Conservation (phyloP, 2,888 invertebrate species). For the Emmelina monodactyla region DNA sequence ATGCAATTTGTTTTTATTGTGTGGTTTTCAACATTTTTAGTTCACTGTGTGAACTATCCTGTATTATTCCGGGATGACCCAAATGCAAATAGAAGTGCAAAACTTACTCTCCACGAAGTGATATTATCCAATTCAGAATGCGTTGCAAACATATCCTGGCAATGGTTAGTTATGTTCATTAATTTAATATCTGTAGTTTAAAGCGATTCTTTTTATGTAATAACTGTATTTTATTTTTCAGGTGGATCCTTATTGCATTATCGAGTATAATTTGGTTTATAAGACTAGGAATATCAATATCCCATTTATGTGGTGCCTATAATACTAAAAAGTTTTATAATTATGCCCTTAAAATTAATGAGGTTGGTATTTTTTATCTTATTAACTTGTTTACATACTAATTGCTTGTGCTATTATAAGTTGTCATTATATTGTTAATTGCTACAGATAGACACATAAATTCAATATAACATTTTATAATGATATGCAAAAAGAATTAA, state of each 20-base stretch:
- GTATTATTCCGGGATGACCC: conserved; percentile 76
- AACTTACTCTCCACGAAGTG: conserved; percentile 50
- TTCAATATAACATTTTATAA: too few species aligned
- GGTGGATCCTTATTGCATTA: conserved; percentile 75
- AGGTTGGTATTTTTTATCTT: conserved; percentile 69
- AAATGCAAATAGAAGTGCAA: conserved; percentile 38
- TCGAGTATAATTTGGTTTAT: conserved; percentile 81
- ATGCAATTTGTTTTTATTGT: conserved; percentile 90
- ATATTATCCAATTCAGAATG: conserved; percentile 42
- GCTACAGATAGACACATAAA: too few species aligned
- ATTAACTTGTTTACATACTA: not conserved
- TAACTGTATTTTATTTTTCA: conserved; percentile 23
- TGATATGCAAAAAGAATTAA: too few species aligned
- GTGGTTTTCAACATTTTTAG: conserved; percentile 81
- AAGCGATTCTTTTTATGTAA: conserved; percentile 13
- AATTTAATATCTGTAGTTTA: too few species aligned
- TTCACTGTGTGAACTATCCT: conserved; percentile 88
- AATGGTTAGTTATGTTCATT: conserved; percentile 44
- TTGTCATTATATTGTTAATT: too few species aligned
- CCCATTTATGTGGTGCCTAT: conserved; percentile 85
- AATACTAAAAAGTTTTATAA: conserved; percentile 94
- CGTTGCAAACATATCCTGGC: conserved; percentile 45
- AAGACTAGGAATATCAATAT: conserved; percentile 78
- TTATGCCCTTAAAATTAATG: conserved; percentile 84
- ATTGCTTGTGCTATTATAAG: too few species aligned